These are phyloP conservation scores for Triplophysa yarkandensis DNA, from an alignment of 2,797 vertebrate genomes.

Conservation along the genomic window DNA sequence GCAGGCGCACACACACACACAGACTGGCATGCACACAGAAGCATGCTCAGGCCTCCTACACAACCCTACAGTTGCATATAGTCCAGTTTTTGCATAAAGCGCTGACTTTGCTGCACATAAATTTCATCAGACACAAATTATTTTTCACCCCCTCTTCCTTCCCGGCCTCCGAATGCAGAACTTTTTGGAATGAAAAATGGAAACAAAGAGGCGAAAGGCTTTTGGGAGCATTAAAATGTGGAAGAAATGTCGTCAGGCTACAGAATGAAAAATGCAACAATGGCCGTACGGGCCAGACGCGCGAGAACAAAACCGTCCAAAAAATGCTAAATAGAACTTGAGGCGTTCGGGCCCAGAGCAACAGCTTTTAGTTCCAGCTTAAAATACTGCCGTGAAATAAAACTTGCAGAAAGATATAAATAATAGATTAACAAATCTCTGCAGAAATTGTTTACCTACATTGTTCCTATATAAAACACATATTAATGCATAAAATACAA, in stretches of 20 bases:
- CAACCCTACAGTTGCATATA: constrained; percentile 72
- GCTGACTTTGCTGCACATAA: constrained; percentile 75
- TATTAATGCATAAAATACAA: background rate
- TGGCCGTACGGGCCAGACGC: constrained; percentile 27
- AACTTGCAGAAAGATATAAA: background rate
- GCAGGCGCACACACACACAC: constrained; percentile 43
- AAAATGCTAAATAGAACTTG: constrained; percentile 13
- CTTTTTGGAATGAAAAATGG: constrained; percentile 81
- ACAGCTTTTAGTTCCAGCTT: constrained; percentile 37
- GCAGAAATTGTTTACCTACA: background rate
- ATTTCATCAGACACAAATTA: constrained; percentile 72
- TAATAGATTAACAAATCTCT: constrained; percentile 27
- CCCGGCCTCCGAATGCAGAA: constrained; percentile 73
- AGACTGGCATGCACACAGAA: constrained; percentile 31
- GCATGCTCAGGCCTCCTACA: constrained; percentile 65
- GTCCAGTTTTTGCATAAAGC: constrained; percentile 77
- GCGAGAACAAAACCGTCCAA: constrained; percentile 36
- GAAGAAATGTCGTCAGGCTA: constrained; percentile 49
- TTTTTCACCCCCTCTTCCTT: constrained; percentile 68
- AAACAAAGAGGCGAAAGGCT: constrained; percentile 72
- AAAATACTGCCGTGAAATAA: constrained; percentile 20
- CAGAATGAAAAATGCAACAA: constrained; percentile 24
- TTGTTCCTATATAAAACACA: too few species aligned
- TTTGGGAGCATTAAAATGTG: constrained; percentile 55
- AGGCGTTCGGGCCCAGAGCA: constrained; percentile 33